These are phyloP conservation scores for Tribolium castaneum DNA, from an alignment of 1,140 invertebrate genomes.

Conservation along the genomic window DNA sequence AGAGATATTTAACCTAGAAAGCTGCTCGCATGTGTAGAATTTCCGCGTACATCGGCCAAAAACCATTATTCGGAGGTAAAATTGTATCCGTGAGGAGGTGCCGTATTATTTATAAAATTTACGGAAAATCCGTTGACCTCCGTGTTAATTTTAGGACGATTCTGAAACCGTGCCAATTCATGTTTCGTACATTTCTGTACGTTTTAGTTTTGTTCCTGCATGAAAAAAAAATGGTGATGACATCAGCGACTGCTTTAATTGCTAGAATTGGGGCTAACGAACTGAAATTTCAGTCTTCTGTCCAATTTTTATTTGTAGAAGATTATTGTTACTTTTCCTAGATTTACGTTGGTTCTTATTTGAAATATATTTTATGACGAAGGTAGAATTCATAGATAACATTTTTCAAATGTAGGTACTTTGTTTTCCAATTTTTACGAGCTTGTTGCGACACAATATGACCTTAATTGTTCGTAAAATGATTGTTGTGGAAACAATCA, in stretches of 20 bases:
- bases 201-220: background rate
- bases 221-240: conserved; percentile 4
- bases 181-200: background rate
- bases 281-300: background rate
- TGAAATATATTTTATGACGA: no score
- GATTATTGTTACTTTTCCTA: no score
- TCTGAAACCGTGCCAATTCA: conserved; percentile 46
- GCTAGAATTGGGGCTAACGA: background rate
- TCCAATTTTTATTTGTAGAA: background rate
- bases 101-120: conserved; percentile 47
- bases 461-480: background rate
- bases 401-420: background rate
- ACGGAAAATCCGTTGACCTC: conserved; percentile 51
- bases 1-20: conserved; percentile 14
- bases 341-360: no score
- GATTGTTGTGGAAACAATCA: background rate
- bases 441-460: background rate
- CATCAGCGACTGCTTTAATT: conserved; percentile 12
- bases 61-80: conserved; percentile 32
- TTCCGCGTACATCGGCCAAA: conserved; percentile 22
- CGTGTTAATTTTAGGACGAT: conserved; percentile 44
- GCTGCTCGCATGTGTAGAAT: background rate
- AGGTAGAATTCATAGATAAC: no score
- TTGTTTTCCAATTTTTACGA: background rate
- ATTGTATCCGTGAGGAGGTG: conserved; percentile 24